These are phyloP conservation scores for Cisticola juncidis DNA, from an alignment of 2,113 vertebrate genomes.

Conservation along the genomic window DNA sequence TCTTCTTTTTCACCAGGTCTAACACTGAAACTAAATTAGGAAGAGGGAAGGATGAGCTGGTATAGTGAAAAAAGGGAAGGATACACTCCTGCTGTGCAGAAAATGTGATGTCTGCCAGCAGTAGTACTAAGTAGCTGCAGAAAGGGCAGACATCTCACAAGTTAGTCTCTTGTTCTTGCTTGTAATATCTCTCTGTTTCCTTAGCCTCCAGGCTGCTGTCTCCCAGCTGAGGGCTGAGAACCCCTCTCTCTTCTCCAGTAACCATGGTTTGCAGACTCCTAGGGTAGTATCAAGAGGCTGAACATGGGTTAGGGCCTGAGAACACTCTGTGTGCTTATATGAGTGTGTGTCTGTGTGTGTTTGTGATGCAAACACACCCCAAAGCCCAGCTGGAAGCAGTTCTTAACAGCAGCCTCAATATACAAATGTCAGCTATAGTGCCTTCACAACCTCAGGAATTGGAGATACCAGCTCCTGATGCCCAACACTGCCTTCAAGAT, in stretches of 20 bases:
- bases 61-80: not conserved
- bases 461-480: not conserved
- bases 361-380: not conserved
- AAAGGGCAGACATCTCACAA: not conserved
- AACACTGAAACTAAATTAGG: not conserved
- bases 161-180: not conserved
- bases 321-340: not conserved
- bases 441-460: not conserved
- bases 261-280: not conserved
- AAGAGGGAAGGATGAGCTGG: not conserved
- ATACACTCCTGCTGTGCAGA: not conserved
- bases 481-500: not conserved
- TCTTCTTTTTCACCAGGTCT: not conserved
- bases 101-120: not conserved
- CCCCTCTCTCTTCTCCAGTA: not conserved
- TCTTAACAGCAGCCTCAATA: not conserved
- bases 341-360: accelerated
- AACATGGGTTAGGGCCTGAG: not conserved
- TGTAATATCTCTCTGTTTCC: not conserved
- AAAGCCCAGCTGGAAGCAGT: not conserved
- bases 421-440: not conserved
- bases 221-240: not conserved
- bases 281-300: not conserved
- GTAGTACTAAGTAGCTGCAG: not conserved
- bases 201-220: not conserved